Evolutionary conservation across 2,888 invertebrate genomes (phyloP).

Genomic region (Plutella xylostella): DNA sequence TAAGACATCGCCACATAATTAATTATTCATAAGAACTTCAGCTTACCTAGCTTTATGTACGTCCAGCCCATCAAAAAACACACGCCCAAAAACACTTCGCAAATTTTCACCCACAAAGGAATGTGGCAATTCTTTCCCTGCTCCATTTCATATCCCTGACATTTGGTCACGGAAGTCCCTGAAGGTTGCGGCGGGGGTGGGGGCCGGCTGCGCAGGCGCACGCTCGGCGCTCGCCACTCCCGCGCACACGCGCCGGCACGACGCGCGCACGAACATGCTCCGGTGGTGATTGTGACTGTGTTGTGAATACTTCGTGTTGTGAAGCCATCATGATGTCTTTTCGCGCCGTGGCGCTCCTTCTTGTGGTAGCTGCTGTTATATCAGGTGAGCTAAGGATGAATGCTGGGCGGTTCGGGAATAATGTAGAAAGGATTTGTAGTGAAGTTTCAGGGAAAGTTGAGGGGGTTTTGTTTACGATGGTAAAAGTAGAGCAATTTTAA

Average conservation of each 20-base stretch:
- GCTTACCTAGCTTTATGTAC: no score
- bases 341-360: slow-evolving; percentile 41
- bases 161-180: slow-evolving; percentile 32
- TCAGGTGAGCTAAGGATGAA: slow-evolving; percentile 58
- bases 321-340: slow-evolving; percentile 46
- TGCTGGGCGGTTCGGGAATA: no score
- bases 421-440: no score
- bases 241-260: slow-evolving; percentile 52
- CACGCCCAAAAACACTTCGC: background rate
- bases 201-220: slow-evolving; percentile 26
- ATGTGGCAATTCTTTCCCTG: slow-evolving; percentile 2
- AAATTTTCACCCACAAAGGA: background rate
- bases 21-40: no score
- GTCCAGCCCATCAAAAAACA: background rate
- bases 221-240: slow-evolving; percentile 25
- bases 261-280: slow-evolving; percentile 53
- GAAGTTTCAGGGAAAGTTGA: no score
- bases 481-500: no score
- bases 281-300: slow-evolving; percentile 62
- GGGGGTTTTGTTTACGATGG: no score
- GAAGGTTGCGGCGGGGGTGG: slow-evolving; percentile 15
- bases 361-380: slow-evolving; percentile 38
- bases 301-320: slow-evolving; percentile 32
- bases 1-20: no score
- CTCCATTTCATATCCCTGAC: slow-evolving; percentile 44